Percentiles rank a stretch among this genome's conserved stretches.
Conservation (phyloP, 2,797 vertebrate species). For the Macropodus opercularis region DNA sequence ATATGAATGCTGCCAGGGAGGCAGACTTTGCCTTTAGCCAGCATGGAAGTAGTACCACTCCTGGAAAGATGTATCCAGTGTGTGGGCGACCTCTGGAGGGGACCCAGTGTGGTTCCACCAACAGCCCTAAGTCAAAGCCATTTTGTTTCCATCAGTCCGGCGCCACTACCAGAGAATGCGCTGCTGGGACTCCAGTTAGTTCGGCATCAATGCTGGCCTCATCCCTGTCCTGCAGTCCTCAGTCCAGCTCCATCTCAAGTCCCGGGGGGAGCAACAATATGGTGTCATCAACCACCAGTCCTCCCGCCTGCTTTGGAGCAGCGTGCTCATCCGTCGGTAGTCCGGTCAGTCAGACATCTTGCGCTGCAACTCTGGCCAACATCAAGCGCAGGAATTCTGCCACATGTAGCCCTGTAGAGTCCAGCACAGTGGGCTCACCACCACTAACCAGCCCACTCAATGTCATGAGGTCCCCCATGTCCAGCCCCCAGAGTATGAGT, state of each 20-base stretch:
- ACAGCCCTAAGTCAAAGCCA: slow-evolving; percentile 82
- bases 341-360: slow-evolving; percentile 87
- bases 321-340: slow-evolving; percentile 85
- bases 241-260: slow-evolving; percentile 90
- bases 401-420: slow-evolving; percentile 91
- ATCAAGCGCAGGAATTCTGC: slow-evolving; percentile 88
- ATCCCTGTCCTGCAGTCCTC: slow-evolving; percentile 87
- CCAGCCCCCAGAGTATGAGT: slow-evolving; percentile 92
- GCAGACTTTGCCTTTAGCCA: slow-evolving; percentile 91
- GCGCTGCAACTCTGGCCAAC: slow-evolving; percentile 83
- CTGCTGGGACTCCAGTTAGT: slow-evolving; percentile 82
- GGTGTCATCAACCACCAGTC: slow-evolving; percentile 92
- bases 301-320: slow-evolving; percentile 86
- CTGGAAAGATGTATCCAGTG: slow-evolving; percentile 88
- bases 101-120: slow-evolving; percentile 68
- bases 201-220: slow-evolving; percentile 85
- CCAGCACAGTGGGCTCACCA: slow-evolving; percentile 91
- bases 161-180: slow-evolving; percentile 80
- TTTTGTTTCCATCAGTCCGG: slow-evolving; percentile 83
- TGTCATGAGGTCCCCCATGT: slow-evolving; percentile 95
- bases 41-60: slow-evolving; percentile 84
- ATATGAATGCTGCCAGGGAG: slow-evolving; percentile 96
- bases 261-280: slow-evolving; percentile 90
- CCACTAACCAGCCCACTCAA: slow-evolving; percentile 94
- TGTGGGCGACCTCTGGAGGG: slow-evolving; percentile 88